Percentiles rank a stretch among this genome's conserved stretches.
phyloP scores from a whole-genome alignment of 2,113 vertebrate species.

The Agapornis roseicollis region DNA sequence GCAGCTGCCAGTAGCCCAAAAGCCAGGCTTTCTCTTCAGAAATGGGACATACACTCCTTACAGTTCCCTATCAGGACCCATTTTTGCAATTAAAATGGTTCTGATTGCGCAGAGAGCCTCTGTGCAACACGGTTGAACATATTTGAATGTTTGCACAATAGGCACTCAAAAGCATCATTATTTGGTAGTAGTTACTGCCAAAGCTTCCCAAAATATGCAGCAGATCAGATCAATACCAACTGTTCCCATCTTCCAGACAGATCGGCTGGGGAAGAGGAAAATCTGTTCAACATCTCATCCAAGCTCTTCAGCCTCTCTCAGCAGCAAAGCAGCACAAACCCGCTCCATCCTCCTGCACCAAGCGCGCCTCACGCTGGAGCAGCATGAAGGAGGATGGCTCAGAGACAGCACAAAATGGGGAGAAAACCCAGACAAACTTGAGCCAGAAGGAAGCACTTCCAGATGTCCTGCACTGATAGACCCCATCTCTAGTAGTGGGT shows the following conservation, averaged over 20 bases:
- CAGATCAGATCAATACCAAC: conserved; percentile 57
- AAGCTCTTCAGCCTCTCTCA: neutral
- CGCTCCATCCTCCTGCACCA: neutral
- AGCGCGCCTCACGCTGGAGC: neutral
- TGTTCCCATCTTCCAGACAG: conserved; percentile 43
- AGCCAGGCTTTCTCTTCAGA: neutral
- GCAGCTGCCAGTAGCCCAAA: neutral
- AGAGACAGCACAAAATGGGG: neutral
- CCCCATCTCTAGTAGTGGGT: neutral
- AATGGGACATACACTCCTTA: neutral
- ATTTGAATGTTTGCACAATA: conserved; percentile 48
- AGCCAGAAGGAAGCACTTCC: conserved; percentile 37
- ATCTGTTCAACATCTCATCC: conserved; percentile 47
- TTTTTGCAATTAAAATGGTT: neutral
- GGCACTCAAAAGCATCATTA: conserved; percentile 13
- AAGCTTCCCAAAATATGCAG: conserved; percentile 50
- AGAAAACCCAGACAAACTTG: neutral
- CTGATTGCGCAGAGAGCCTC: neutral
- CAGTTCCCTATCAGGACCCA: neutral
- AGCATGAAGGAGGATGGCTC: neutral
- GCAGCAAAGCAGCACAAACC: conserved; percentile 25
- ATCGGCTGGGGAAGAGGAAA: neutral
- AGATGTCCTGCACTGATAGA: conserved; percentile 22
- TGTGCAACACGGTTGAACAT: neutral
- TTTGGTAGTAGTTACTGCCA: conserved; percentile 51